These are phyloP conservation scores for Cotesia typhae DNA, from an alignment of 1,140 invertebrate species.

Conservation along the genomic window DNA sequence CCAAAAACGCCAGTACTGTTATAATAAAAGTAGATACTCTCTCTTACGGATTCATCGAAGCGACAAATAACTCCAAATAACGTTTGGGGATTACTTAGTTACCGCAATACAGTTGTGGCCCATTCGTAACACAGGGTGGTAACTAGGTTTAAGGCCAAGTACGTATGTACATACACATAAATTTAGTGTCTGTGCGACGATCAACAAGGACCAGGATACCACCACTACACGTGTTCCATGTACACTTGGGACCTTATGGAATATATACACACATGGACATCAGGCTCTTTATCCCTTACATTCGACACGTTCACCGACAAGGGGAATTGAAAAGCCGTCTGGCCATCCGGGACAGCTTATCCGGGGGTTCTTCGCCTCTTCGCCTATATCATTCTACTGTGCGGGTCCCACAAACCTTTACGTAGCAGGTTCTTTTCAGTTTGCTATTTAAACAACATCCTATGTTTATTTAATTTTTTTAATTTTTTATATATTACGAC, in stretches of 20 bases:
- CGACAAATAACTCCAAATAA: constrained; percentile 65
- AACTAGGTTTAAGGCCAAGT: constrained; percentile 50
- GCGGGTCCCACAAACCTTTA: not conserved
- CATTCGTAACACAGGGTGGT: constrained; percentile 43
- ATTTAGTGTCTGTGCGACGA: constrained; percentile 7
- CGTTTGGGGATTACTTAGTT: constrained; percentile 64
- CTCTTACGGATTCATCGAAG: constrained; percentile 44
- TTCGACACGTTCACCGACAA: constrained; percentile 61
- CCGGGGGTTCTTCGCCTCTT: constrained; percentile 37
- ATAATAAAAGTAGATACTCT: constrained; percentile 10
- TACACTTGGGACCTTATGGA: not conserved
- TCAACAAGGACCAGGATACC: not conserved
- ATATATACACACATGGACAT: constrained; percentile 21
- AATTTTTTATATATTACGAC: no score
- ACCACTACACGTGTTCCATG: constrained; percentile 2
- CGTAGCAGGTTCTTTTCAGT: not conserved
- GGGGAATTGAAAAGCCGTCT: constrained; percentile 64
- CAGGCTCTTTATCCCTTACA: constrained; percentile 47
- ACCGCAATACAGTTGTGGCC: constrained; percentile 58
- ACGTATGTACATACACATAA: no score
- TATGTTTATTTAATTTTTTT: no score
- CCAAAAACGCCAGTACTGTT: no score
- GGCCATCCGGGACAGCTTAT: constrained; percentile 62
- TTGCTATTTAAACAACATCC: no score
- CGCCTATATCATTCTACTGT: not conserved